Base-by-base conservation (phyloP, 2,888 invertebrate genomes). In the Nebria salina region DNA sequence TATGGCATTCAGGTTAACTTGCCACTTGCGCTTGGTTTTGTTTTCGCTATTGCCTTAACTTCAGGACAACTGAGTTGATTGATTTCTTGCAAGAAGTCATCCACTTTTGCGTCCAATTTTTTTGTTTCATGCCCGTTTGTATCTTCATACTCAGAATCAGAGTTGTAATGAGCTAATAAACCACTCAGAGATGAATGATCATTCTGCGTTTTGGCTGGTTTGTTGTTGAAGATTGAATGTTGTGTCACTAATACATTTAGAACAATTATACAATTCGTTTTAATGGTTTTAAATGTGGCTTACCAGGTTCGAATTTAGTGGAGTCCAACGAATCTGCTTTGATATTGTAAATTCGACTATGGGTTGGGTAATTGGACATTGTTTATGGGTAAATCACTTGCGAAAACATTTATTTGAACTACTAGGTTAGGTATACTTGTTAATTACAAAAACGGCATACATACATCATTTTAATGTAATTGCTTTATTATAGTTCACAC, bases 71-170 rank as follows among this genome's bases (percentile, higher is more conserved):
- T 54, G 8, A 89, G 87, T 85, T 88, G 86, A 82, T 89, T 87
- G 68, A 89, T 89, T 86, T 89, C 89, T 82, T 88, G 88, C 64
- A 89, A 84, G 84, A 89, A 89, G 84, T 88, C 88, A 81, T 88
- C 85, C 7, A 89, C 86, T 81, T 87, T 86, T 11, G 86, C 86
- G 83, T 89, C 88, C 88, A 89, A 75, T 75, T 79, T 81, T 26
- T 81, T 81, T 34, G 43, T 11, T 42, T 42, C 54, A 25, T 68
- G 70, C 3, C 70, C 80, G 65, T 81, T 76, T 66, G 65, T 43
- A 15, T 81, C 81, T 43, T 81, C 81, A 15, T 76, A 65, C 25
- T 81, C 81, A 65, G 76, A 76, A 34, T 81, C 81, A n/a, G 81
- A 81, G 65, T 81, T 72, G n/a, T 81, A 81, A 73, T 81, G 72